phyloP scores from a whole-genome alignment of 2,113 vertebrate genomes.

The Seriola quinqueradiata region DNA sequence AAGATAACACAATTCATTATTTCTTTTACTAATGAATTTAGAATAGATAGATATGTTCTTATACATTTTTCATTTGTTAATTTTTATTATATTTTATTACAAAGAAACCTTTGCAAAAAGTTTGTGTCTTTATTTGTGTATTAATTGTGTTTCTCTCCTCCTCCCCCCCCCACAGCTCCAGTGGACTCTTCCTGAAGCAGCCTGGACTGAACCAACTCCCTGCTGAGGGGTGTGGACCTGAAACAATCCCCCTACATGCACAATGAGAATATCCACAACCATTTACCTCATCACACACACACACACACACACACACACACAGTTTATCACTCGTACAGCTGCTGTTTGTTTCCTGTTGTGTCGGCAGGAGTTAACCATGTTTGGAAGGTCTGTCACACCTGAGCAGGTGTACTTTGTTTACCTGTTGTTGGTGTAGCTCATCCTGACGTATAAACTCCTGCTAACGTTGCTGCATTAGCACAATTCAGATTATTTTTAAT shows the following conservation, averaged over 20 bases:
- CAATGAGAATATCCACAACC: neutral
- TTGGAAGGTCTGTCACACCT: neutral
- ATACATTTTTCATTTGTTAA: too few relatives aligned
- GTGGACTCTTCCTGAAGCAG: conserved; percentile 31
- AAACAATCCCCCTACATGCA: neutral
- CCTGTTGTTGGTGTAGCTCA: too few relatives aligned
- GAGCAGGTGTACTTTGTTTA: neutral
- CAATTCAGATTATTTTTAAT: too few relatives aligned
- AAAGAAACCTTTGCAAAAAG: too few relatives aligned
- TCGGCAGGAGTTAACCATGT: neutral
- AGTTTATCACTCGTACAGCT: neutral
- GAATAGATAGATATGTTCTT: too few relatives aligned
- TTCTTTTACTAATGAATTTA: too few relatives aligned
- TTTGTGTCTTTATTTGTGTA: too few relatives aligned
- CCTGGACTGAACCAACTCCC: conserved; percentile 30
- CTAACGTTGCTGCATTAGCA: neutral
- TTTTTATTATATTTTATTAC: too few relatives aligned
- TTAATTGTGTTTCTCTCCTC: too few relatives aligned
- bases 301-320: neutral
- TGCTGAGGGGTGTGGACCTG: conserved; percentile 1
- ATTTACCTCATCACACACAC: conserved; percentile 25
- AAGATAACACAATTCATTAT: too few relatives aligned
- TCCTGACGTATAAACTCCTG: too few relatives aligned
- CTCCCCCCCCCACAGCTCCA: neutral
- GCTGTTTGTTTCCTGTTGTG: neutral